Evolutionary conservation across 2,797 vertebrate species (phyloP), one percentile per base, ranked within the genome.

Genomic region (Notoglanidium macrostoma): DNA sequence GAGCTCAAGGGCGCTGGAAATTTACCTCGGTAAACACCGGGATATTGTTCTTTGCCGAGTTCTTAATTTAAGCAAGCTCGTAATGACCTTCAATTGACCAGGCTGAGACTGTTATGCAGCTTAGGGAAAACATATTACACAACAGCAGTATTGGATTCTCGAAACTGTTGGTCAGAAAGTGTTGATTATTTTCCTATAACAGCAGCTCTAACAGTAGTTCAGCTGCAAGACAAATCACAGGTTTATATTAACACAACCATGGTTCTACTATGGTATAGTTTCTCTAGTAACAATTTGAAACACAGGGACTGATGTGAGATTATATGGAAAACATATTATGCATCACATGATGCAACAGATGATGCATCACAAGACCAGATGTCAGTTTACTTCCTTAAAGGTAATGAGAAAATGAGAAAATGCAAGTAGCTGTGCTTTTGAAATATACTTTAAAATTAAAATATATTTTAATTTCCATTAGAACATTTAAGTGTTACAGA

Each of bases 41-140:
- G 84, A 77, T 77, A 70, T 83, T 83, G 81, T 83, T 83, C 63
- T 82, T 46, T 82, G 40, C 79, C 44, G 40, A 65, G 79, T 19
- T 44, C 44, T 83, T 83, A 10, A 67, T 83, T 67, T 83, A 67
- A 68, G 29, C 61, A 51, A 51, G 63, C 63, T 54, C 21, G 19
- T 51, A 67, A 83, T 83, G 81, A 83, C 81, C 81, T 83, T 83
- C 63, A 51, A 54, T 32, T 83, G 61, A 83, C 81, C 81, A 83
- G 63, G 80, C 63, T 67, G 80, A 67, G 44, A 51, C 46, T 68
- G 44, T 49, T 49, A 63, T 51, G 44, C 44, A 29, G 61, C 61
- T 51, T 51, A 3, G 78, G 23, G n/a, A 32, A 68, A 67, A 83
- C 63, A 67, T 6, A 29, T 26, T 61, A 80, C 1, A 44, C 35